Evolutionary conservation across 2,113 vertebrate genomes (phyloP), one percentile per base, ranked within the genome.

Genomic region (Erythrolamprus reginae): DNA sequence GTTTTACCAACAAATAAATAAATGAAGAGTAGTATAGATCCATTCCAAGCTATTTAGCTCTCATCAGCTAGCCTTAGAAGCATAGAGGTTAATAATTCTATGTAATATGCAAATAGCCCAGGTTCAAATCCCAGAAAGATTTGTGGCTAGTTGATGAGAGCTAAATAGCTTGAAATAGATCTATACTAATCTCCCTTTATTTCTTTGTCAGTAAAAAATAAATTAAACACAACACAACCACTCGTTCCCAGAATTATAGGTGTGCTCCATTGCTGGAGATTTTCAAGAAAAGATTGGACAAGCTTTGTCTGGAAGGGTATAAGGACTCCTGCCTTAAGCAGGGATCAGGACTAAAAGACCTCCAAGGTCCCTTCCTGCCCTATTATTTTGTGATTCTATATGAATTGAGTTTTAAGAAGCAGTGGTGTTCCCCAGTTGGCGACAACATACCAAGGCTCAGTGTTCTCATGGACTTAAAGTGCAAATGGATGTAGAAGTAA

Each of bases 381-480:
- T 45, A 45, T 45, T 2, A 45, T 45, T 45, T 45, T 33, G 33
- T 65, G 61, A 33, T 33, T 65, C 15, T 84, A 47, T 91, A 53
- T 56, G 83, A 95, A 94, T 65, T 93, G 33, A 93, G 90, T 92
- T 89, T 51, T 88, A n/a, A 95, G 95, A 95, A 93, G 93, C 94
- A 97, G 93, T 94, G 89, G 92, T 89, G 90, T 94, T 92, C 89
- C 94, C 92, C 94, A 95, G 84, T 70, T 95, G 87, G 87, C 15
- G 92, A 51, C n/a, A 94, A 94, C 61, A 92, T 94, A 95, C 88
- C 61, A 94, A 82, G 93, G 90, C 93, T 94, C 90, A 88, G 93
- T 93, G 48, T 88, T 97, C 91, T 92, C 94, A 38, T 88, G 91
- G 88, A 86, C 91, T 84, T 95, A 84, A 95, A 94, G 87, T 94